Base-by-base conservation (phyloP, 2,113 vertebrate genomes). In the Ivindomyrus marchei region DNA sequence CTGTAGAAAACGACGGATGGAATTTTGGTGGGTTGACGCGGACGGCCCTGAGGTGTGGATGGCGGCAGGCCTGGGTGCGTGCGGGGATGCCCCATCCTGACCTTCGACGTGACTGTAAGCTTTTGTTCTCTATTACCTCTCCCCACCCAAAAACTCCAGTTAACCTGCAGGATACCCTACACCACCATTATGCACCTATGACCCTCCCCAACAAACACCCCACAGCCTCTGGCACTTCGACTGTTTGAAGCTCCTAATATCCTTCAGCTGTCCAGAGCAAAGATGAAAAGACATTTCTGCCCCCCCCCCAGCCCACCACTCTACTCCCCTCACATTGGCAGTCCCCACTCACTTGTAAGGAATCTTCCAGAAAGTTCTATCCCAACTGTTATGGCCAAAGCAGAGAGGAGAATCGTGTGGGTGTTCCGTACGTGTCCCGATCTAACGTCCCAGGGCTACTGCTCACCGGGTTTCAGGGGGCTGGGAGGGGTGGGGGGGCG, bases 211-310 rank as follows among this genome's bases (percentile, higher is more conserved):
- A 74, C 53, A 42, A 77, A 77, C 88, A 84, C 77, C 89, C 52
- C 89, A 36, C 66, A 88, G 90, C 49, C 58, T 52, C 46, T 58
- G 88, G 52, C 70, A 89, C 74, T 92, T 62, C 66, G n/a, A 80
- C 42, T 56, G 83, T 93, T 91, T 89, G 58, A 92, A 92, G 45
- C 39, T 84, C 31, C 58, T 90, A 89, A 90, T 92, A 88, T 89
- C 90, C 87, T 91, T 92, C 88, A 91, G 56, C 88, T 93, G 89
- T 88, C 90, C 83, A 89, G 17, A 89, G 6, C 87, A 92, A 83
- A 91, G 77, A 93, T 77, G 36, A 90, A 90, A 90, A 52, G 36
- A 8, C 66, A n/a, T 15, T 53, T 46, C 88, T 74, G 8, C 49
- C 70, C 50, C 49, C 45, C 49, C 83, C 24, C 27, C 19, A 90